Percentiles rank a stretch among this genome's conserved stretches.
These are phyloP conservation scores for Paradoxurus hermaphroditus DNA, from an alignment of 2,113 vertebrate genomes.

Conservation along the genomic window DNA sequence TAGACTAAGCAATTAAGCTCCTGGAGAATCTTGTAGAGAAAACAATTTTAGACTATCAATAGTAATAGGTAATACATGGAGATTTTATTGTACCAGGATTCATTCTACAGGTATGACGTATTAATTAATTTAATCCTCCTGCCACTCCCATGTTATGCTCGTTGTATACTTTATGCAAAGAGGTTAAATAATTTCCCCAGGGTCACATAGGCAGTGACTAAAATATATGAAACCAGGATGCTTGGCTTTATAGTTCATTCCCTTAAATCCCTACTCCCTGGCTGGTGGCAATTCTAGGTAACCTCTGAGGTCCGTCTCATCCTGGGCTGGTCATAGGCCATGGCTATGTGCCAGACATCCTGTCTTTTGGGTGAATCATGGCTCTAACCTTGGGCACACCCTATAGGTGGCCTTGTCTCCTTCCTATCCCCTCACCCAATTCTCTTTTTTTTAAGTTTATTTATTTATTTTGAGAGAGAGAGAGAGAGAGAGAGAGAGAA, in stretches of 20 bases:
- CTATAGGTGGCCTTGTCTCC: background rate
- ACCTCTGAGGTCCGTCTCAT: background rate
- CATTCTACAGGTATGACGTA: background rate
- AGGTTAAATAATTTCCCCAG: background rate
- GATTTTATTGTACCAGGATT: background rate
- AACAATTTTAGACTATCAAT: background rate
- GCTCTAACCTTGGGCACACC: no score
- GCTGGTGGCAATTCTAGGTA: background rate
- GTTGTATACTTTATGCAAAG: background rate
- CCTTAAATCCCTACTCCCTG: background rate
- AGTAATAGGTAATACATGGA: background rate
- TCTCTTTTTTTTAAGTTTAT: no score
- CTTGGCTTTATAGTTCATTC: background rate
- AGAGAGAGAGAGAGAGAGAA: no score
- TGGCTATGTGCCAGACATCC: rapidly evolving
- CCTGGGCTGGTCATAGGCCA: background rate
- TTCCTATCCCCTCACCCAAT: no score
- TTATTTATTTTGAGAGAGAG: no score
- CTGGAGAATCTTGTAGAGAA: background rate
- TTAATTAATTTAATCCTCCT: background rate
- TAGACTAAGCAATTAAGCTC: background rate
- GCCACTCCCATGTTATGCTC: background rate
- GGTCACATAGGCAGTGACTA: background rate
- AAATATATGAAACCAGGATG: background rate
- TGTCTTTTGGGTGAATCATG: background rate